A percentile compares a stretch with the other conserved stretches of the same genome.
phyloP scores from a whole-genome alignment of 1,140 invertebrate genomes.

The Venustaconcha ellipsiformis region DNA sequence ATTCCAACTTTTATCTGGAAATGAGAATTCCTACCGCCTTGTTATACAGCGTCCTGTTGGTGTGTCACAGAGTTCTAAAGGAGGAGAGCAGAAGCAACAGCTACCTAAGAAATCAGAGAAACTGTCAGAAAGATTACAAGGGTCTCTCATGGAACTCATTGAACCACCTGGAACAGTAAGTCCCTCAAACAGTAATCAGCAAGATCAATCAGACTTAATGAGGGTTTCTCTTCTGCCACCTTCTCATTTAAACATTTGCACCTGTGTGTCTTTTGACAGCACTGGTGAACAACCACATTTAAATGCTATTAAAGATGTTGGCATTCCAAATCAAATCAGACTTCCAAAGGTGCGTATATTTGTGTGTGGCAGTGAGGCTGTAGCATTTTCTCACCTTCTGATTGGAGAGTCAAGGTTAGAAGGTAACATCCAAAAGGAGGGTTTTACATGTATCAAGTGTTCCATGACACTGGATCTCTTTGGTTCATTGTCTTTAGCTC shows the following conservation, averaged over 20 bases:
- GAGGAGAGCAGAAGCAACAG: too few species aligned
- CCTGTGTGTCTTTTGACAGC: too few species aligned
- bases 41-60: conserved; percentile 28
- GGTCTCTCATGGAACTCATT: too few species aligned
- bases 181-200: too few species aligned
- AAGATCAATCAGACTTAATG: too few species aligned
- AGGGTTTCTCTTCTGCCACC: too few species aligned
- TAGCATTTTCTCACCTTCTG: conserved; percentile 15
- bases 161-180: too few species aligned
- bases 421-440: not conserved
- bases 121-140: too few species aligned
- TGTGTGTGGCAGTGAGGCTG: conserved; percentile 29
- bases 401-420: conserved; percentile 11
- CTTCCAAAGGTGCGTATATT: conserved; percentile 29
- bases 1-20: conserved; percentile 8
- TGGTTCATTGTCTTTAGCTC: not conserved
- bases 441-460: conserved; percentile 17
- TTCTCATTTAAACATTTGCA: too few species aligned
- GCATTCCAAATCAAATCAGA: conserved; percentile 23
- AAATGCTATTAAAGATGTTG: too few species aligned
- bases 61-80: conserved; percentile 21
- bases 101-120: too few species aligned
- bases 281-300: too few species aligned
- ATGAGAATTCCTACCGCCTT: conserved; percentile 5
- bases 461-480: conserved; percentile 24